phyloP scores from a whole-genome alignment of 2,113 vertebrate species.

The Zapornia atra region DNA sequence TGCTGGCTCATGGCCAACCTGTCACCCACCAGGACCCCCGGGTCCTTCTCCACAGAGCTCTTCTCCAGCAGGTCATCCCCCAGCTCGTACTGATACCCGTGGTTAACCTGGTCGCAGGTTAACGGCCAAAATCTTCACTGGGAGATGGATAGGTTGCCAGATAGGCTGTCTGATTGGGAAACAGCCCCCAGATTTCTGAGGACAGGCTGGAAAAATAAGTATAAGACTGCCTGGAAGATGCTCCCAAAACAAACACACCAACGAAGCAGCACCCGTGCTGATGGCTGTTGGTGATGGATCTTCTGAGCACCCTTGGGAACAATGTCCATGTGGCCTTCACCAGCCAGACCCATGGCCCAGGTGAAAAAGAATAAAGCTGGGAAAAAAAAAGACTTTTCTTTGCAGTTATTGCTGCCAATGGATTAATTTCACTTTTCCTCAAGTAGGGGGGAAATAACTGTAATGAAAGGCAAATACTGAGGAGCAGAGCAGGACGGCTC shows the following conservation, averaged over 20 bases:
- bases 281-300: neutral
- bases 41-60: too few relatives aligned
- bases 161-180: neutral
- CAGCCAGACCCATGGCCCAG: neutral
- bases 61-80: too few relatives aligned
- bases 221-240: accelerated
- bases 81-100: accelerated
- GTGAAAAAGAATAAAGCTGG: neutral
- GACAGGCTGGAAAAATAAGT: neutral
- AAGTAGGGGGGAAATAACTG: neutral
- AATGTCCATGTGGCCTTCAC: accelerated
- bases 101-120: too few relatives aligned
- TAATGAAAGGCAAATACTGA: constrained; percentile 23
- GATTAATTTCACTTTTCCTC: neutral
- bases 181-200: neutral
- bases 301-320: neutral
- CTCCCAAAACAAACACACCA: neutral
- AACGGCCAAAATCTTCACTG: neutral
- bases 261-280: neutral
- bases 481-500: constrained; percentile 33
- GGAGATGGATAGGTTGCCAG: neutral
- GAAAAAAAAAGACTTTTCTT: neutral
- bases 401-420: neutral
- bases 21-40: too few relatives aligned
- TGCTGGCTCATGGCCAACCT: too few relatives aligned